Conservation (phyloP, 1,140 invertebrate genomes). For the Danaus melanippus region DNA sequence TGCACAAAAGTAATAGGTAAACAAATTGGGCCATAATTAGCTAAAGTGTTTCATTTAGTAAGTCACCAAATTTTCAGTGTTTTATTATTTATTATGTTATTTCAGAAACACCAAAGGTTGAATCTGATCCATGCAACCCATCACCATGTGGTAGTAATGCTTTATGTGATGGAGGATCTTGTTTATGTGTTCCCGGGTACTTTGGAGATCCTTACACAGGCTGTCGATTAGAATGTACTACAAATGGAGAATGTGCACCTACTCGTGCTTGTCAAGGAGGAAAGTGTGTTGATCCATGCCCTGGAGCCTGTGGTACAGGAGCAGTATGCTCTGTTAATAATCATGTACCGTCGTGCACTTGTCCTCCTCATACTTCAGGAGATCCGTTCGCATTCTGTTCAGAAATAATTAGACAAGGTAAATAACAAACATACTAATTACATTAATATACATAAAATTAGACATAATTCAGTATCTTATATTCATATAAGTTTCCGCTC, state of each 20-base stretch:
- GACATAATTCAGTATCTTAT: neutral
- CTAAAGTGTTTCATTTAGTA: conserved; percentile 1
- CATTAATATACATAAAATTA: neutral
- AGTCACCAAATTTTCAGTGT: neutral
- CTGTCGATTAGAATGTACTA: conserved; percentile 78
- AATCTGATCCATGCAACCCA: conserved; percentile 77
- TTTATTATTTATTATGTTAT: conserved; percentile 17
- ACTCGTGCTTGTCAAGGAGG: conserved; percentile 80
- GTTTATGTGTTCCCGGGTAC: conserved; percentile 75
- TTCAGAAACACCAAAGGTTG: conserved; percentile 64
- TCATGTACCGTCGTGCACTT: conserved; percentile 82
- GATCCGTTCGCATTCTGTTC: conserved; percentile 80
- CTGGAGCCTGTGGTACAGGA: conserved; percentile 79
- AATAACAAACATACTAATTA: conserved; percentile 13
- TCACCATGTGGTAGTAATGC: conserved; percentile 84
- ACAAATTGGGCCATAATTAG: conserved; percentile 12
- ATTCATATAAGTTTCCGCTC: neutral
- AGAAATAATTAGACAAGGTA: conserved; percentile 73
- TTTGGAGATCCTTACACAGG: conserved; percentile 78
- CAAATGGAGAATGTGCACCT: conserved; percentile 77
- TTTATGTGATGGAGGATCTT: conserved; percentile 76
- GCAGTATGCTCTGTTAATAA: conserved; percentile 80
- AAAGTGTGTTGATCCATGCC: conserved; percentile 84
- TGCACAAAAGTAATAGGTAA: conserved; percentile 72
- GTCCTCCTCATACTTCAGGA: conserved; percentile 77